Percentiles rank a stretch among this genome's conserved stretches.
Conservation (phyloP, 1,140 invertebrate genomes). For the Listronotus oregonensis region DNA sequence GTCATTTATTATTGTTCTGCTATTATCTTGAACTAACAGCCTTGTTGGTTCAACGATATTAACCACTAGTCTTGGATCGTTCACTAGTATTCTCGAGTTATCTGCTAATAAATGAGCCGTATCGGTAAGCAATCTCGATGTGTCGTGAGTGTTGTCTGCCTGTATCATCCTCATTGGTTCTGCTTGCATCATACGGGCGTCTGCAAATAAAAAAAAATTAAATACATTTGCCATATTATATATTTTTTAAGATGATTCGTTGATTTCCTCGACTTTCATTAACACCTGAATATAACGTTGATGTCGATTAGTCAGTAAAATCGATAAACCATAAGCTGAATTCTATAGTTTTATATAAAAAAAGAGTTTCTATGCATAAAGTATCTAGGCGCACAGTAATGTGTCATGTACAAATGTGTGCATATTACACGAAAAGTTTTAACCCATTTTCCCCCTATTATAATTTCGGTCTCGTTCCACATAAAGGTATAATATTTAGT, state of each 20-base stretch:
- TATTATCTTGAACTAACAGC: slow-evolving; percentile 48
- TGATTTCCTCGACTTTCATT: no score
- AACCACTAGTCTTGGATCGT: slow-evolving; percentile 45
- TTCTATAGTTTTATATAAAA: no score
- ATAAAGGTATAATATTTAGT: no score
- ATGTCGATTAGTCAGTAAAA: no score
- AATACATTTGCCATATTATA: slow-evolving; percentile 17
- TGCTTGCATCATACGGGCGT: slow-evolving; percentile 42
- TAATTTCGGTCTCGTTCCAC: no score
- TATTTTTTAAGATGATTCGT: slow-evolving; percentile 4
- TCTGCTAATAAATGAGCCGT: slow-evolving; percentile 45
- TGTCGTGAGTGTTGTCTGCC: slow-evolving; percentile 45
- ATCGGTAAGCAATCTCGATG: slow-evolving; percentile 45
- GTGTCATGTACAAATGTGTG: no score
- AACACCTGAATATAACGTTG: no score
- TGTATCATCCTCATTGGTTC: slow-evolving; percentile 45
- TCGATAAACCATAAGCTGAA: no score
- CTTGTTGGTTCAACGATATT: slow-evolving; percentile 48
- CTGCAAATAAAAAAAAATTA: slow-evolving; percentile 19
- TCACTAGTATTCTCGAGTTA: slow-evolving; percentile 43
- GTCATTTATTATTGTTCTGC: slow-evolving; percentile 41
- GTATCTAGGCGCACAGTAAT: no score
- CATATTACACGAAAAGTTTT: no score
- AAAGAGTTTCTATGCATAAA: no score
- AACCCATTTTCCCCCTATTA: no score